A percentile compares a stretch with the other conserved stretches of the same genome.
Evolutionary conservation across 2,888 invertebrate genomes (phyloP).

Genomic region (Drosophila rubida): DNA sequence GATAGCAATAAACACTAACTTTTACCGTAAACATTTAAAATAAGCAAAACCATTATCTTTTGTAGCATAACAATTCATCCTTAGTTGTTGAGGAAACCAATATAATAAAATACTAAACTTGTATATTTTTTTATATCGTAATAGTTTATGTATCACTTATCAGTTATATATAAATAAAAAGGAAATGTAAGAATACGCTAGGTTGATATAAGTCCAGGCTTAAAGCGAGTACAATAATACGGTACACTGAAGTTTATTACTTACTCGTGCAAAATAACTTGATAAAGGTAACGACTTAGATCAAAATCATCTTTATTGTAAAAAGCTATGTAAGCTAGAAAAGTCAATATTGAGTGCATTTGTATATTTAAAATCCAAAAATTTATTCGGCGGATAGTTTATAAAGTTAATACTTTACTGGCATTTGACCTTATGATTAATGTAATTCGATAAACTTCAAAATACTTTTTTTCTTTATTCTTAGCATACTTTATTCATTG

Average conservation of each 20-base stretch:
- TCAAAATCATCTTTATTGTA: slow-evolving; percentile 29
- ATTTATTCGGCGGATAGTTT: slow-evolving; percentile 6
- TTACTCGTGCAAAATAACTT: slow-evolving; percentile 8
- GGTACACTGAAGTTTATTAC: slow-evolving; percentile 13
- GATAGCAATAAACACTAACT: slow-evolving; percentile 45
- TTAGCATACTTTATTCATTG: not conserved
- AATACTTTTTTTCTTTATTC: not conserved
- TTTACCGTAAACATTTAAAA: slow-evolving; percentile 19
- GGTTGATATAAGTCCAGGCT: slow-evolving; percentile 8
- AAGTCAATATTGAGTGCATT: slow-evolving; percentile 19
- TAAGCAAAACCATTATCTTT: slow-evolving; percentile 33
- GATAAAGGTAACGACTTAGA: slow-evolving; percentile 13
- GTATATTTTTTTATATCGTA: slow-evolving; percentile 49
- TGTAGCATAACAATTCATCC: slow-evolving; percentile 32
- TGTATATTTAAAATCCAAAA: slow-evolving; percentile 8
- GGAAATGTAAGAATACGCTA: slow-evolving; percentile 14
- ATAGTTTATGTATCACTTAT: slow-evolving; percentile 30
- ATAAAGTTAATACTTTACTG: not conserved
- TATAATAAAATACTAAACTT: slow-evolving; percentile 39
- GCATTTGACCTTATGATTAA: not conserved
- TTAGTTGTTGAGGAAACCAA: slow-evolving; percentile 29
- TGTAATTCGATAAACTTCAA: not conserved
- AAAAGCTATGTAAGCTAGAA: slow-evolving; percentile 20
- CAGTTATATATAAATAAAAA: slow-evolving; percentile 18
- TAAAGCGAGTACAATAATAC: slow-evolving; percentile 25